Conservation (phyloP, 35 echinoderm and acorn worm genomes). For the Diadema setosum region DNA sequence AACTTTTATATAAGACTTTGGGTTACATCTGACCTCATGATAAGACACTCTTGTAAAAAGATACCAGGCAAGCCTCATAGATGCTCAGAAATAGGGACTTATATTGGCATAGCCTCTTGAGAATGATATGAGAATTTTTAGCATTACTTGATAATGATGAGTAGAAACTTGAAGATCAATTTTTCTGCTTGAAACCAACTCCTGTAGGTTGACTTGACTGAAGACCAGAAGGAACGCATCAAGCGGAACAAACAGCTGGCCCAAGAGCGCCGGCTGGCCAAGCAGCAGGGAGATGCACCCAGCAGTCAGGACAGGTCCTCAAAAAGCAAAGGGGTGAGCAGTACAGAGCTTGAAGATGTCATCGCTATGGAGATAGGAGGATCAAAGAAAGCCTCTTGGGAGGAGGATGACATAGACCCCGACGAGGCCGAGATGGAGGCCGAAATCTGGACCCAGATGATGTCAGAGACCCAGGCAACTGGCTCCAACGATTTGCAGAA, state of each 20-base stretch:
- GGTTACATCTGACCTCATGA: too few species aligned
- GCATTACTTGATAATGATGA: too few species aligned
- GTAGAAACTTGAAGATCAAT: too few species aligned
- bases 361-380: not conserved
- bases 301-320: not conserved
- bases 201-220: conserved; percentile 1
- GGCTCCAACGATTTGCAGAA: not conserved
- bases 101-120: too few species aligned
- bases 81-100: too few species aligned
- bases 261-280: conserved; percentile 23
- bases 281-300: not conserved
- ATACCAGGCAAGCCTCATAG: too few species aligned
- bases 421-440: conserved; percentile 40
- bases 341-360: not conserved
- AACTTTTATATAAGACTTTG: too few species aligned
- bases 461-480: not conserved
- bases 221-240: conserved; percentile 43
- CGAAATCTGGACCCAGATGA: conserved; percentile 27
- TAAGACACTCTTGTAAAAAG: too few species aligned
- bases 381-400: not conserved
- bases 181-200: not conserved
- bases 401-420: not conserved
- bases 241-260: conserved; percentile 44
- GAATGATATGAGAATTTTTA: too few species aligned
- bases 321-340: not conserved